Evolutionary conservation across 2,113 vertebrate species (phyloP).

Genomic region (Ornithorhynchus anatinus): DNA sequence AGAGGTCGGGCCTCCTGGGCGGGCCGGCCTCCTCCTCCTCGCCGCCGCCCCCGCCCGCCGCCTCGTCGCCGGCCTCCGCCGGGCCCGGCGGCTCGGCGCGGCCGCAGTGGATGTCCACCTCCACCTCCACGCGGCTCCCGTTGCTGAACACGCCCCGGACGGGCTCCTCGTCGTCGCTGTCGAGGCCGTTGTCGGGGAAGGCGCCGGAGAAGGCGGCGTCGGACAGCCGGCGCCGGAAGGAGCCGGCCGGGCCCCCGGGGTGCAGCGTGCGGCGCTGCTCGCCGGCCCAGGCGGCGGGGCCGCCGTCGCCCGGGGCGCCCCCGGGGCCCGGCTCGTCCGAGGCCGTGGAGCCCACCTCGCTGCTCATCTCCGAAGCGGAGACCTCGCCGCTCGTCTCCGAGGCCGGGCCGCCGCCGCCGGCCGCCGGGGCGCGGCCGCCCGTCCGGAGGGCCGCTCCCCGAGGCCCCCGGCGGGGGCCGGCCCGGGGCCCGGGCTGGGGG

Average conservation of each 20-base stretch:
- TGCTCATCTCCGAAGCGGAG: slow-evolving; percentile 96
- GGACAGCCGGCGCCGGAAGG: slow-evolving; percentile 95
- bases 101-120: slow-evolving; percentile 90
- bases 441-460: slow-evolving; percentile 78
- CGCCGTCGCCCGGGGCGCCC: slow-evolving; percentile 68
- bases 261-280: slow-evolving; percentile 88
- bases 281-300: slow-evolving; percentile 68
- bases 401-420: slow-evolving; percentile 87
- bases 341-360: slow-evolving; percentile 96
- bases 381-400: slow-evolving; percentile 94
- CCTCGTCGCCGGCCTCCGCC: slow-evolving; percentile 79
- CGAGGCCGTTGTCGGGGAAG: slow-evolving; percentile 94
- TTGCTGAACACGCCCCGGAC: slow-evolving; percentile 96
- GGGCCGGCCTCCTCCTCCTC: slow-evolving; percentile 68
- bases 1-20: slow-evolving; percentile 61
- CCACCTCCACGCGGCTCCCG: slow-evolving; percentile 93
- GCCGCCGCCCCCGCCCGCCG: slow-evolving; percentile 75
- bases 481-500: slow-evolving; percentile 78
- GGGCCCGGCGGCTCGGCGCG: slow-evolving; percentile 63
- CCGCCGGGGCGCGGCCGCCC: slow-evolving; percentile 73
- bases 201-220: slow-evolving; percentile 97
- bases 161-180: slow-evolving; percentile 96
- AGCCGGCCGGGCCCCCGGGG: slow-evolving; percentile 75
- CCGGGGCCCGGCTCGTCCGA: slow-evolving; percentile 89
- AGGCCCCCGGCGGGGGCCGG: slow-evolving; percentile 70